phyloP scores from a whole-genome alignment of 2,888 invertebrate genomes.

The Ramazzottius varieornatus region DNA sequence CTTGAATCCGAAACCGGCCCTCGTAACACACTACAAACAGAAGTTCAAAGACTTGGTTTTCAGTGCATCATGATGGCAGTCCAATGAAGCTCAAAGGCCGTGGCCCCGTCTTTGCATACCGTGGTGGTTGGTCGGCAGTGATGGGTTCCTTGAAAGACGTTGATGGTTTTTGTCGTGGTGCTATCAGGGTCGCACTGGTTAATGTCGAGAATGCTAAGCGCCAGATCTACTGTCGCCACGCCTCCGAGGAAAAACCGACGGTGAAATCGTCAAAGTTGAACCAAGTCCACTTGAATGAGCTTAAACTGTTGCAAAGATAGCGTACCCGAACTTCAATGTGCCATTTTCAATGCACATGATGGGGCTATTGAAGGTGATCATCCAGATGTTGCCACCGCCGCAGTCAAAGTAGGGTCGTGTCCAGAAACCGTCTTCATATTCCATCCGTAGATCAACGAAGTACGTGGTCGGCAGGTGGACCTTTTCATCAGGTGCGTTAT shows the following conservation, averaged over 20 bases:
- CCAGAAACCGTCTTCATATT: slow-evolving; percentile 16
- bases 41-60: not conserved
- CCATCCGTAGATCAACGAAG: slow-evolving; percentile 5
- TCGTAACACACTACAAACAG: slow-evolving; percentile 1
- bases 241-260: slow-evolving; percentile 13
- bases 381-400: slow-evolving; percentile 12
- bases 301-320: not conserved
- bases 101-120: not conserved
- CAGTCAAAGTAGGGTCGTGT: slow-evolving; percentile 18
- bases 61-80: not conserved
- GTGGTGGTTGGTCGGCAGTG: slow-evolving; percentile 11
- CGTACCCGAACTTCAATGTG: slow-evolving; percentile 4
- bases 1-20: slow-evolving; percentile 14
- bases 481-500: not conserved
- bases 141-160: slow-evolving; percentile 20
- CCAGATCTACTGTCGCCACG: slow-evolving; percentile 20
- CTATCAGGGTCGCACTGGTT: slow-evolving; percentile 17
- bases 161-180: slow-evolving; percentile 11
- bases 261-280: not conserved
- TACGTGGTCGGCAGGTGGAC: not conserved
- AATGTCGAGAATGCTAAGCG: slow-evolving; percentile 19
- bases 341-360: not conserved
- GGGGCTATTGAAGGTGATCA: slow-evolving; percentile 18
- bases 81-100: not conserved
- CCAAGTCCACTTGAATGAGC: too few species aligned